A percentile compares a stretch with the other conserved stretches of the same genome.
phyloP scores from a whole-genome alignment of 2,888 invertebrate species.

The Sarcophaga carnaria region DNA sequence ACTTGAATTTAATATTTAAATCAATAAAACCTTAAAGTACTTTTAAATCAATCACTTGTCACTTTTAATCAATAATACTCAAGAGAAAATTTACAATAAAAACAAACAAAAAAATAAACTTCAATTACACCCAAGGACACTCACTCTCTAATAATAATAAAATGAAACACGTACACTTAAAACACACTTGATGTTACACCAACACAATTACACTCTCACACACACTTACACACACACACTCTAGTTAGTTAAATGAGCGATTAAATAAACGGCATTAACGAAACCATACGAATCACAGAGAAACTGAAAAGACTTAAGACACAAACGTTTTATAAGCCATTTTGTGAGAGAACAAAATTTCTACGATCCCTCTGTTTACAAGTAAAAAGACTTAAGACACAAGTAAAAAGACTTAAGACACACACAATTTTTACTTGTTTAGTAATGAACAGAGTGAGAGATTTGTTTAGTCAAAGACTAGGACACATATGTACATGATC shows the following conservation, averaged over 20 bases:
- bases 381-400: constrained; percentile 42
- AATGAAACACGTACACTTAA: neutral
- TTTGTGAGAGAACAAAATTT: neutral
- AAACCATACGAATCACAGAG: neutral
- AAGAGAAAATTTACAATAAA: neutral
- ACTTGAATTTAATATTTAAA: constrained; percentile 41
- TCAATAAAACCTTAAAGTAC: constrained; percentile 23
- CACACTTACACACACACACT: constrained; percentile 27
- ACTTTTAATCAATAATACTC: constrained; percentile 34
- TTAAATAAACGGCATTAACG: neutral
- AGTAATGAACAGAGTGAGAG: neutral
- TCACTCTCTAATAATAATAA: constrained; percentile 6
- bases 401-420: constrained; percentile 40
- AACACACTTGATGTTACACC: constrained; percentile 32
- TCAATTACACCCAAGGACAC: constrained; percentile 41
- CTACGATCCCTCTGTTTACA: neutral
- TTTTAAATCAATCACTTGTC: constrained; percentile 40
- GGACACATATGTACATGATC: too few relatives aligned
- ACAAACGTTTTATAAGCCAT: neutral
- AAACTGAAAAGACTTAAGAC: constrained; percentile 1
- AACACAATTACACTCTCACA: constrained; percentile 25
- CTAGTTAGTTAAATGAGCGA: neutral
- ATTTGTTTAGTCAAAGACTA: neutral
- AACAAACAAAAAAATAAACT: constrained; percentile 3
- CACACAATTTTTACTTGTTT: constrained; percentile 3